A percentile compares a stretch with the other conserved stretches of the same genome.
phyloP scores from a whole-genome alignment of 2,888 invertebrate species.

The Uropetala carovei region DNA sequence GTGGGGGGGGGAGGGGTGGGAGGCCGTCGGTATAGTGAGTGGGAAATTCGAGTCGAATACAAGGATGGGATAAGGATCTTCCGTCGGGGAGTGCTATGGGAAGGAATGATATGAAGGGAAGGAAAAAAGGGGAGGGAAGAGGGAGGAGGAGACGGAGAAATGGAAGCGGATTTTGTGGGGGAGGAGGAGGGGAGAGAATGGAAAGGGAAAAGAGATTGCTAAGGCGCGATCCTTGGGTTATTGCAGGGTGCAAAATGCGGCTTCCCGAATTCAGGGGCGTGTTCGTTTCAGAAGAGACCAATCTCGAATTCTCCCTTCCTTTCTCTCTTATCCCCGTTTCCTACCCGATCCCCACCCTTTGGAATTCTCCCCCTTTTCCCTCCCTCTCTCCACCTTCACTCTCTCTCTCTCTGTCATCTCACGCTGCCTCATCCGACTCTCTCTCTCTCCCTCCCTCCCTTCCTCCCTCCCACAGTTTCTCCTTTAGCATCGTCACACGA shows the following conservation, averaged over 20 bases:
- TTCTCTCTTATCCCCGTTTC: slow-evolving; percentile 6
- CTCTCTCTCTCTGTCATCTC: background rate
- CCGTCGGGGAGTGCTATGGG: background rate
- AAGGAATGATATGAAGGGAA: slow-evolving; percentile 10
- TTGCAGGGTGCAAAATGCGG: slow-evolving; percentile 22
- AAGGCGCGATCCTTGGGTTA: slow-evolving; percentile 10
- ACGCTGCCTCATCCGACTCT: background rate
- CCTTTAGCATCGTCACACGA: background rate
- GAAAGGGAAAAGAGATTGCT: background rate
- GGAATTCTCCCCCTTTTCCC: background rate
- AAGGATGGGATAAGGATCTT: slow-evolving; percentile 19
- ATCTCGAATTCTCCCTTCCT: slow-evolving; percentile 9
- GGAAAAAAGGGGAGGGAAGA: background rate
- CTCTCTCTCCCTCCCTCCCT: background rate
- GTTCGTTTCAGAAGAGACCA: background rate
- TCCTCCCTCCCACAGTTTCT: background rate
- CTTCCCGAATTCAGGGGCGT: slow-evolving; percentile 27
- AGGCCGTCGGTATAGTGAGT: background rate
- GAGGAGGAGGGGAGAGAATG: no score
- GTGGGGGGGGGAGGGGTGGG: background rate
- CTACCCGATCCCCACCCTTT: background rate
- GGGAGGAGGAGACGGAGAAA: background rate
- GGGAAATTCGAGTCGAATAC: background rate
- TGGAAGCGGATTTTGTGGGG: background rate
- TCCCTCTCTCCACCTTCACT: background rate